Evolutionary conservation across 2,888 invertebrate genomes (phyloP), one percentile per base, ranked within the genome.

Genomic region (Lycia hirtaria): DNA sequence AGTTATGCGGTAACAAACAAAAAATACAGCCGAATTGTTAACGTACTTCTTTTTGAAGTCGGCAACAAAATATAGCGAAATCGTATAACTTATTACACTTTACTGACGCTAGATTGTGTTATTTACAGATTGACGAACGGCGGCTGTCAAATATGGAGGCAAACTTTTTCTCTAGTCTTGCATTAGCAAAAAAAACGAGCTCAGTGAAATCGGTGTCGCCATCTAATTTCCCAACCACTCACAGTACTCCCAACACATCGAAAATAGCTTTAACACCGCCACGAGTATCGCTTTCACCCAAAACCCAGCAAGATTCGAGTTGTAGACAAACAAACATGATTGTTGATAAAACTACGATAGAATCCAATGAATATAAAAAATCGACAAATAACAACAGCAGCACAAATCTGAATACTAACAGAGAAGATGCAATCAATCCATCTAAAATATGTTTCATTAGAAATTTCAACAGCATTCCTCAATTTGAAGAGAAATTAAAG

Each of bases 391-490:
- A 12, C 20, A 44, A 6, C 17, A 17, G 4, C 6, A 30, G 12
- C 2, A 4, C 4, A 4, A 15, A 41, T 4, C 1, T 14, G 12
- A 44, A 44, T 28, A 12, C 7, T 19, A 28, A 9, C 3, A 32
- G 17, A 15, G 17, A 15, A 4, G n/a, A 10, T 6, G 14, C 38
- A 19, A 15, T 20, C 37, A 45, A 43, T 20, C 38, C 35, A 12
- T 19, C 50, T 17, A 28, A 12, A 57, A 55, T 37, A 24, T 57
- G 17, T 12, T 43, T 59, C 44, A 22, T 32, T 17, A 10, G 54
- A 49, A 62, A 45, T 28, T 64, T 63, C 62, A 61, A 48, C 17
- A 47, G 52, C 20, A 59, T 60, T 41, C 37, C 58, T n/a, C 59
- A 59, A 6, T 43, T 62, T 15, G 62, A 67, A 47, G 50, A 55